Conservation (phyloP, 2,888 invertebrate genomes). For the Cephonodes hylas region DNA sequence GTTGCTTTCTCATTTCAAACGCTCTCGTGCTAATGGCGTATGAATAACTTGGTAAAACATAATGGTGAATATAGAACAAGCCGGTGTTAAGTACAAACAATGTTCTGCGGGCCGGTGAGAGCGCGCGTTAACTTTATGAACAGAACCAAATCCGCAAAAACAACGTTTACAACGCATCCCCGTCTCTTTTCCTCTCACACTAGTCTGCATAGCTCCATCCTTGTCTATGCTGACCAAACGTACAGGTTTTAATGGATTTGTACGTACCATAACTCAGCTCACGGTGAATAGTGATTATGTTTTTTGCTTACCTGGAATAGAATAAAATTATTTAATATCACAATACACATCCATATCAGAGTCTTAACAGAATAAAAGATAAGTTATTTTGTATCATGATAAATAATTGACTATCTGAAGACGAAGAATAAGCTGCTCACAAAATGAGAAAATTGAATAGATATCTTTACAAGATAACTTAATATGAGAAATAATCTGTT, state of each 20-base stretch:
- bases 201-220: background rate
- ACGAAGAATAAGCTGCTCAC: background rate
- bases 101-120: constrained; percentile 12
- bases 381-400: background rate
- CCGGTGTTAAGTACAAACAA: constrained; percentile 15
- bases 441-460: background rate
- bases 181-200: background rate
- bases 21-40: constrained; percentile 9
- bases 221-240: background rate
- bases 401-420: background rate
- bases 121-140: constrained; percentile 24
- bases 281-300: constrained; percentile 17
- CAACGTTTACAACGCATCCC: constrained; percentile 26
- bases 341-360: background rate
- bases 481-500: no score
- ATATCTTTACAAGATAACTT: background rate
- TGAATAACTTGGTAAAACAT: constrained; percentile 10
- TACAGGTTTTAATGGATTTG: background rate
- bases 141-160: constrained; percentile 34
- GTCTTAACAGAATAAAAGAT: background rate
- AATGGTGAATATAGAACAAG: constrained; percentile 6
- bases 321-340: background rate
- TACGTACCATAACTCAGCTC: constrained; percentile 24
- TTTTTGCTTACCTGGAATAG: constrained; percentile 15
- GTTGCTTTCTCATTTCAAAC: constrained; percentile 10